phyloP scores from a whole-genome alignment of 2,888 invertebrate species.

The Caenorhabditis uteleia region DNA sequence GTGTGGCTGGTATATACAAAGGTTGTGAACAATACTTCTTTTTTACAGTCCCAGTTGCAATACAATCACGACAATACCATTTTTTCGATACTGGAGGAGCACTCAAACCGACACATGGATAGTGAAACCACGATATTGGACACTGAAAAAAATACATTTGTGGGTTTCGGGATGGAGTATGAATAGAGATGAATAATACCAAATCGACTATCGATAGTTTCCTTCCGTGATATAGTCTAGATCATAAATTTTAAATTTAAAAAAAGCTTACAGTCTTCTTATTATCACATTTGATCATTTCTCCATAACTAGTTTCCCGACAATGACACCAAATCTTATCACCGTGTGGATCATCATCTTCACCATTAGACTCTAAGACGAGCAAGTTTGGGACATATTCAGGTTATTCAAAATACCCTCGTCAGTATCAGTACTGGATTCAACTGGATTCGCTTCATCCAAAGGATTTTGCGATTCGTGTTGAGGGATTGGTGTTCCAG shows the following conservation, averaged over 20 bases:
- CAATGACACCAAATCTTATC: constrained; percentile 62
- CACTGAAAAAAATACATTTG: constrained; percentile 78
- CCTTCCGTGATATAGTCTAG: too few relatives aligned
- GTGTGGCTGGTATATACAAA: not conserved
- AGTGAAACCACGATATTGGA: constrained; percentile 98
- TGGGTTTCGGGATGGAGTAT: too few relatives aligned
- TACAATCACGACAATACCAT: constrained; percentile 96
- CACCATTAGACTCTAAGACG: constrained; percentile 10
- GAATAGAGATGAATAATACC: too few relatives aligned
- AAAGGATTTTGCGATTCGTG: too few relatives aligned
- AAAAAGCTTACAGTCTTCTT: constrained; percentile 81
- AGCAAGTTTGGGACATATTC: too few relatives aligned
- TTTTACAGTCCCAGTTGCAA: not conserved
- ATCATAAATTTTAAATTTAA: not conserved
- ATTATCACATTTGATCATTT: constrained; percentile 96
- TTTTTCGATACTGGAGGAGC: constrained; percentile 97
- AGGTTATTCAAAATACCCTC: too few relatives aligned
- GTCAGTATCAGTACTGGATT: too few relatives aligned
- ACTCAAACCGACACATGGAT: constrained; percentile 93
- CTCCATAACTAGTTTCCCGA: constrained; percentile 60
- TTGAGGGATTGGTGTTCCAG: not conserved
- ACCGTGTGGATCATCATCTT: constrained; percentile 51
- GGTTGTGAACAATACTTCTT: not conserved
- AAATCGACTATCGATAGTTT: too few relatives aligned
- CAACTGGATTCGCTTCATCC: too few relatives aligned